Percentiles rank a stretch among this genome's conserved stretches.
Evolutionary conservation across 2,797 vertebrate species (phyloP).

Genomic region (Myoxocephalus aenaeus): DNA sequence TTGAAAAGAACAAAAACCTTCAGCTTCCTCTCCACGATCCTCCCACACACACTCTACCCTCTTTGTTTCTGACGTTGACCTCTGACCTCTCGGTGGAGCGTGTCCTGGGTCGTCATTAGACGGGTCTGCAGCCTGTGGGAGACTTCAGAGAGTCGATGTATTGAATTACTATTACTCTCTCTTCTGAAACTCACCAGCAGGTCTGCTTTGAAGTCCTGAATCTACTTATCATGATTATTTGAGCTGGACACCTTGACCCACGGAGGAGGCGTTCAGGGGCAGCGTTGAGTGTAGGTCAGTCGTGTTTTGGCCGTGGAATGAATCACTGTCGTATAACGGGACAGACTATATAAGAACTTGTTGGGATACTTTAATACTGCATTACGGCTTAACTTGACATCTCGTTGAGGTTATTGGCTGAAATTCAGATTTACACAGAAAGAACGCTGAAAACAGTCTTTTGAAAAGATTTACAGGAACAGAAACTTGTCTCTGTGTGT

Average conservation of each 20-base stretch:
- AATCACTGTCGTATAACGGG: too few relatives aligned
- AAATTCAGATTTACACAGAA: too few relatives aligned
- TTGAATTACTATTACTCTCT: not conserved
- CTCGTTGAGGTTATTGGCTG: too few relatives aligned
- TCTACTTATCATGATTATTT: not conserved
- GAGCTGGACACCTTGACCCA: not conserved
- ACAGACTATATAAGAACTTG: too few relatives aligned
- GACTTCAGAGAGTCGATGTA: conserved; percentile 11
- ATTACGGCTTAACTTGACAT: too few relatives aligned
- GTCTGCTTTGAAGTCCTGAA: not conserved
- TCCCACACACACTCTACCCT: not conserved
- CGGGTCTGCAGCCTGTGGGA: conserved; percentile 16
- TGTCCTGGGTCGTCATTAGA: conserved; percentile 60
- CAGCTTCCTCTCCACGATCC: not conserved
- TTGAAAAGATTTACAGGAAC: too few relatives aligned
- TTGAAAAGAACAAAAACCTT: not conserved
- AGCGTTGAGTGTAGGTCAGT: too few relatives aligned
- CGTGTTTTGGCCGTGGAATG: too few relatives aligned
- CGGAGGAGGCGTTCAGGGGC: too few relatives aligned
- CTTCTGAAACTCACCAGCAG: not conserved
- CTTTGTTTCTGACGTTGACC: conserved; percentile 46
- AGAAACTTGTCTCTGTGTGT: too few relatives aligned
- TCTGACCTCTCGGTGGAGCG: conserved; percentile 39
- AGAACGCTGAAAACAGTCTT: too few relatives aligned
- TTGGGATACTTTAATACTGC: too few relatives aligned